Percentiles rank a stretch among this genome's conserved stretches.
Conservation (phyloP, 2,888 invertebrate species). For the Meghimatium bilineatum region DNA sequence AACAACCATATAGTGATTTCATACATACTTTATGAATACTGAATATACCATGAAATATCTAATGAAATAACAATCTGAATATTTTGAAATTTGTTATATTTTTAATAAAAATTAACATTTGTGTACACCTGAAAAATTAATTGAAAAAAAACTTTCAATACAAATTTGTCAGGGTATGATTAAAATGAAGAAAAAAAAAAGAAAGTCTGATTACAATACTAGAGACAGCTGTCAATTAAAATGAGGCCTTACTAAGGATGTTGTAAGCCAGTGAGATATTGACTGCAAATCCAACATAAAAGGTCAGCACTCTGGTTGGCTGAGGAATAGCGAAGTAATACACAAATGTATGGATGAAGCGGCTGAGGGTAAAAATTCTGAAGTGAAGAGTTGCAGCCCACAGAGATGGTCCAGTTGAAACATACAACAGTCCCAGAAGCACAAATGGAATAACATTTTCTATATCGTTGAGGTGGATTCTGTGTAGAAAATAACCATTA, state of each 20-base stretch:
- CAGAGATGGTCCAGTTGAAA: conserved; percentile 81
- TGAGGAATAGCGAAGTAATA: conserved; percentile 83
- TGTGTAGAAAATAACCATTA: conserved; percentile 69
- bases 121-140: too few species aligned
- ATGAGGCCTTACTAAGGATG: conserved; percentile 35
- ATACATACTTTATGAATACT: too few species aligned
- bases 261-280: conserved; percentile 79
- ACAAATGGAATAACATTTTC: conserved; percentile 85
- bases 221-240: too few species aligned
- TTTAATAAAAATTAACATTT: too few species aligned
- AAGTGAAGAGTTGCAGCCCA: conserved; percentile 80
- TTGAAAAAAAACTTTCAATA: too few species aligned
- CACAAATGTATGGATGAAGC: conserved; percentile 83
- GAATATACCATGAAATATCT: too few species aligned
- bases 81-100: too few species aligned
- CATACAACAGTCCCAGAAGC: conserved; percentile 81
- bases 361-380: conserved; percentile 80
- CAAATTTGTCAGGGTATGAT: too few species aligned
- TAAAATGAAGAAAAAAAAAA: too few species aligned
- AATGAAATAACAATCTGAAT: too few species aligned
- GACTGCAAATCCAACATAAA: conserved; percentile 76
- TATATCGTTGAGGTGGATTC: conserved; percentile 85
- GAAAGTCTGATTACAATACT: too few species aligned
- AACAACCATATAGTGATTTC: too few species aligned
- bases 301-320: conserved; percentile 80